These are phyloP conservation scores for Syrista parreyssii DNA, from an alignment of 2,888 invertebrate species.

Conservation along the genomic window DNA sequence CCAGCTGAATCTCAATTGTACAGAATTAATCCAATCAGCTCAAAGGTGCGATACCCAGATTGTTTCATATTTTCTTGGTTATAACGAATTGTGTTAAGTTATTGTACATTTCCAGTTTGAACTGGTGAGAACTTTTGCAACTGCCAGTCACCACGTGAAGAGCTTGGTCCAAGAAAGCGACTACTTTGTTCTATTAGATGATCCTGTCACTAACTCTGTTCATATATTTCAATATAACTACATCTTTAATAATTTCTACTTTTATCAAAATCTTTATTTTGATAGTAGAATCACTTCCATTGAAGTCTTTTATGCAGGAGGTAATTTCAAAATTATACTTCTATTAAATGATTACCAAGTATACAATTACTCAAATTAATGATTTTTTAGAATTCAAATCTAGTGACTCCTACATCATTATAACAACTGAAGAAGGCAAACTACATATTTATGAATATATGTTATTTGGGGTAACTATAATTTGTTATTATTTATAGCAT, in stretches of 20 bases:
- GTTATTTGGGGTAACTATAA: constrained; percentile 41
- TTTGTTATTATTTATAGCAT: not conserved
- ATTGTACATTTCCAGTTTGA: constrained; percentile 34
- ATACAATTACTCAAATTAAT: not conserved
- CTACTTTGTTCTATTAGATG: constrained; percentile 48
- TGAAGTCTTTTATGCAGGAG: constrained; percentile 47
- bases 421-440: constrained; percentile 45
- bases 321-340: constrained; percentile 28
- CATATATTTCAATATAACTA: constrained; percentile 45
- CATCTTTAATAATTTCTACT: constrained; percentile 41
- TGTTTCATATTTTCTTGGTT: not conserved
- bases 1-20: constrained; percentile 41
- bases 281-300: constrained; percentile 38
- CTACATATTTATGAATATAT: constrained; percentile 52
- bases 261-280: constrained; percentile 50
- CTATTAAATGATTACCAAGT: not conserved
- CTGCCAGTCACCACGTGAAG: constrained; percentile 43
- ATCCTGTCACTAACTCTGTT: constrained; percentile 43
- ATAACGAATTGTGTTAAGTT: not conserved
- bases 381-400: constrained; percentile 32
- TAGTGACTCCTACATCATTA: constrained; percentile 41
- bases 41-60: constrained; percentile 29
- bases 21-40: constrained; percentile 30
- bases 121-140: constrained; percentile 39
- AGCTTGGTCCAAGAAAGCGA: constrained; percentile 37